Base-by-base conservation (phyloP, 2,113 vertebrate genomes). In the Sakesphorus luctuosus region DNA sequence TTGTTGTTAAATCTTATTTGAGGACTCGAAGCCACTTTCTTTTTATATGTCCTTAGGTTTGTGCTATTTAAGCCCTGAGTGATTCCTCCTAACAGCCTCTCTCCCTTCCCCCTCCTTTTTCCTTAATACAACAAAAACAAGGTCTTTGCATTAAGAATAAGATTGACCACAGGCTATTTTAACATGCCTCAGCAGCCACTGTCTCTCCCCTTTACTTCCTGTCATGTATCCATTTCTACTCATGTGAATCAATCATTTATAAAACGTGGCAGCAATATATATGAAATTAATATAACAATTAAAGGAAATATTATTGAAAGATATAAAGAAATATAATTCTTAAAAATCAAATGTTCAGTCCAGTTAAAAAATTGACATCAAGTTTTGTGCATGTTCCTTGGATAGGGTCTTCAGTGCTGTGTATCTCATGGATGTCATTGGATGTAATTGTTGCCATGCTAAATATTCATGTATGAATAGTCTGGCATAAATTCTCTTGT, bases 401-500 rank as follows among this genome's bases (percentile, higher is more conserved):
- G 95, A 96, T 92, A 96, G 94, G 83, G 63, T 95, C 90, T 93
- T 87, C 72, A 11, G 50, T 47, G 84, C 56, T 73, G 35, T 52
- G 92, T 78, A 84, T 96, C 97, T 97, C 96, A 65, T 78, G 96
- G 95, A 97, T 97, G 96, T 97, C 96, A 92, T 90, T 97, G 97
- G 96, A 83, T 97, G 97, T 97, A 96, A 96, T 95, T 97, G 97
- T 96, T 96, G 94, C 96, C 96, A 97, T 94, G 96, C 96, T 98
- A 97, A 98, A 98, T 98, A 98, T 98, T 98, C 97, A 98, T 98
- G 97, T 97, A 95, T 93, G 97, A 94, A 94, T 86, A 93, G 95
- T 83, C 96, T 96, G 91, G 97, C 97, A 97, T 98, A 96, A 96
- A 98, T 97, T 97, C 96, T 94, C 91, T 55, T 75, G 94, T 78